Base-by-base conservation (phyloP, 2,888 invertebrate genomes). In the Pinctada fucata region DNA sequence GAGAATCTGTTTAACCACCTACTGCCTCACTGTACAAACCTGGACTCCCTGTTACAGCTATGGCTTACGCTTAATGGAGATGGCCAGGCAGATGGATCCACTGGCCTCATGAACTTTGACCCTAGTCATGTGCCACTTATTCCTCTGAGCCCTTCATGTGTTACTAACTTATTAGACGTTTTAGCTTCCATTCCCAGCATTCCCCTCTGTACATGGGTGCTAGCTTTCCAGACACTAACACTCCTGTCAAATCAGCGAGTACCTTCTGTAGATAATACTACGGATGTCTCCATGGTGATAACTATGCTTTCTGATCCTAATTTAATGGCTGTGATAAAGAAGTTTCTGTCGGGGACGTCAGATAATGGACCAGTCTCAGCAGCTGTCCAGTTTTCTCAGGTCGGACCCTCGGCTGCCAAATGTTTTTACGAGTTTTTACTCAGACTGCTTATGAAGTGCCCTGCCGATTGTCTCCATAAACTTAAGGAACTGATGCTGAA, bases 1-100 rank as follows among this genome's bases (percentile, higher is more conserved):
- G 95, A 95, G 88, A 94, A 94, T 83, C 94, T 96, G 86, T 95
- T 96, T 89, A 94, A 94, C n/a, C 90, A 91, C 81, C 86, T 91
- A 45, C 94, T 95, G 85, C 92, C 95, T 72, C 95, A 95, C 73
- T 95, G 96, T 90, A 94, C 95, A 45, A 95, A 96, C 91, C 94
- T 97, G 91, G 97, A 97, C 93, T 95, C 96, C 90, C 95, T 97
- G 72, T 93, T 97, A 63, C 96, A 97, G 84, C 93, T 97, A 85
- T 97, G 97, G 97, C 93, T 97, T 82, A 97, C 96, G 2, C 93
- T 97, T 82, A 97, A 97, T 85, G 92, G 94, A 94, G 96, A 92
- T 92, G 82, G 88, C 48, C 81, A 86, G n/a, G 75, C 80, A 2
- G 88, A 89, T 47, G 87, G 87, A 31, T 84, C 82, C 45, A 85